phyloP scores from a whole-genome alignment of 2,113 vertebrate species.

The Pedetes capensis region DNA sequence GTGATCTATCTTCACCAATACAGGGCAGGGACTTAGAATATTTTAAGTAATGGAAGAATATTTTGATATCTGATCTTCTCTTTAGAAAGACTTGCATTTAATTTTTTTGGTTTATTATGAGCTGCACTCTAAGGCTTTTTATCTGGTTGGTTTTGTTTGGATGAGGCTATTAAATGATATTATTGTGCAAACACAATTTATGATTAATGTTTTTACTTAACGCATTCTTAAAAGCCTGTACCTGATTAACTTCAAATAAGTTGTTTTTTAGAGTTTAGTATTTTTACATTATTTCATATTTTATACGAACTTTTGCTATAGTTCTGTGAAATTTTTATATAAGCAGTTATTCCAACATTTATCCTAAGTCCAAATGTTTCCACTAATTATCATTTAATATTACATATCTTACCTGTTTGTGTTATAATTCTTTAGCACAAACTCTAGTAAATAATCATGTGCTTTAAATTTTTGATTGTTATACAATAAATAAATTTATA shows the following conservation, averaged over 20 bases:
- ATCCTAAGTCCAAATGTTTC: neutral
- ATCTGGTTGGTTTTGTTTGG: neutral
- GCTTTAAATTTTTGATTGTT: neutral
- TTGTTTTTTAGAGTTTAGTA: neutral
- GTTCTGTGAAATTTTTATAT: neutral
- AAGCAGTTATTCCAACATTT: neutral
- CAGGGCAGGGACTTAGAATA: neutral
- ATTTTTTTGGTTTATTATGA: neutral
- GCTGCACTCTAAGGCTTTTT: neutral
- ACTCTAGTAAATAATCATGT: neutral
- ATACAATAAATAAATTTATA: neutral
- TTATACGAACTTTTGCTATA: neutral
- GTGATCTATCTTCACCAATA: neutral
- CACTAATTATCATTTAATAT: neutral
- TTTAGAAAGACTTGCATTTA: neutral
- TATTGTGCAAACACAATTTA: neutral
- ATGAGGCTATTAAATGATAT: neutral
- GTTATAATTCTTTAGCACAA: neutral
- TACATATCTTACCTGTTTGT: neutral
- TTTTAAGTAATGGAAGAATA: neutral
- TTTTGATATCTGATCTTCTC: neutral
- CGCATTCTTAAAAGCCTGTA: neutral
- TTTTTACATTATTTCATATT: neutral
- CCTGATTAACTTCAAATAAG: neutral
- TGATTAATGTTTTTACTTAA: neutral